phyloP scores from a whole-genome alignment of 2,113 vertebrate species.

The Cathartes aura region DNA sequence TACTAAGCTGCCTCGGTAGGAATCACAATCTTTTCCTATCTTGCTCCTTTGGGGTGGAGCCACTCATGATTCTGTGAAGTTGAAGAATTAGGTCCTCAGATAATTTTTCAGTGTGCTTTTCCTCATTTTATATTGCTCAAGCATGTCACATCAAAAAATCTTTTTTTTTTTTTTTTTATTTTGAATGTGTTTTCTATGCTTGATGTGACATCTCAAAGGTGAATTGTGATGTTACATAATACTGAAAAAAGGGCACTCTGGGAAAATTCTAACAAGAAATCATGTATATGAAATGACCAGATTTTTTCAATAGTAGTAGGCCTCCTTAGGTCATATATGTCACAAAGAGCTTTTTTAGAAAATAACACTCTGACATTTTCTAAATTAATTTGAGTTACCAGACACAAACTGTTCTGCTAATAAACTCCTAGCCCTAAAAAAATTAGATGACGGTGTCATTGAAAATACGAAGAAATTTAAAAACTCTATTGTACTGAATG shows the following conservation, averaged over 20 bases:
- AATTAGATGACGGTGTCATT: rapidly evolving
- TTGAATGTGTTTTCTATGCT: background rate
- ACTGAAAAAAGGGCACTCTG: background rate
- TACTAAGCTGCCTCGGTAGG: background rate
- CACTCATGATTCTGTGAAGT: background rate
- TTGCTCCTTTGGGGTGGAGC: background rate
- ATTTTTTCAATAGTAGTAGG: background rate
- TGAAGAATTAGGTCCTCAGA: background rate
- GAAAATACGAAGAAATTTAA: background rate
- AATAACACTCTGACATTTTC: background rate
- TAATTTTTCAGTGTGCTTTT: background rate
- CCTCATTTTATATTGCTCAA: background rate
- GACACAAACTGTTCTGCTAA: background rate
- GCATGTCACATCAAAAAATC: background rate
- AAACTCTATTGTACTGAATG: background rate
- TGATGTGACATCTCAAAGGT: background rate
- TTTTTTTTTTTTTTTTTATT: too few species aligned
- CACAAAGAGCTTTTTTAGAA: background rate
- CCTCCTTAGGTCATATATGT: background rate
- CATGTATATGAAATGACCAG: background rate
- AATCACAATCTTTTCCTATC: background rate
- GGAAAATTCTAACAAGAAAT: background rate
- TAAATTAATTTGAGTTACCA: background rate
- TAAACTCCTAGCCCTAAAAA: background rate
- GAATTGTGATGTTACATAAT: background rate